These are phyloP conservation scores for Deroptyus accipitrinus DNA, from an alignment of 2,113 vertebrate species.

Conservation along the genomic window DNA sequence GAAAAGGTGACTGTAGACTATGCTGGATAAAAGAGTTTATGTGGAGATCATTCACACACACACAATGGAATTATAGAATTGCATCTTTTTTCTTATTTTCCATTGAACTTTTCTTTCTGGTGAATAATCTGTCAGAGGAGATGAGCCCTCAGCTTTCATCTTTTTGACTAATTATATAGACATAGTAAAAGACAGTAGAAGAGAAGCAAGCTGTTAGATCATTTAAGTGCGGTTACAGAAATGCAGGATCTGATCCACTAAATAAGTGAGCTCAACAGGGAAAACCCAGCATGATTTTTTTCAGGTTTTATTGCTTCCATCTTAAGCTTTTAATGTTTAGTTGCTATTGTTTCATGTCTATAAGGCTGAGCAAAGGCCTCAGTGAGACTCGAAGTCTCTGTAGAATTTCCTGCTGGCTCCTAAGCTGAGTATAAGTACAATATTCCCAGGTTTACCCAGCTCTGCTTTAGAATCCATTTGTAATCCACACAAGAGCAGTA, in stretches of 20 bases:
- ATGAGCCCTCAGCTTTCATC: background rate
- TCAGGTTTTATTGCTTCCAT: background rate
- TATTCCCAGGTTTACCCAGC: constrained; percentile 52
- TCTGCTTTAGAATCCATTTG: constrained; percentile 54
- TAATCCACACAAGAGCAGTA: constrained; percentile 70
- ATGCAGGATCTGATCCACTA: background rate
- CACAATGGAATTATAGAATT: background rate
- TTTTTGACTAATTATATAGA: background rate
- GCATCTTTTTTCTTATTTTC: background rate
- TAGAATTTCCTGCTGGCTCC: constrained; percentile 48
- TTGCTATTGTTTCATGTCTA: constrained; percentile 28
- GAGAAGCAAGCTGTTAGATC: background rate
- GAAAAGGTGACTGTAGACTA: background rate
- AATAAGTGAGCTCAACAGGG: background rate
- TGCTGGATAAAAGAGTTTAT: background rate
- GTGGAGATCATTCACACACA: background rate
- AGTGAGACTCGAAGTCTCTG: constrained; percentile 25
- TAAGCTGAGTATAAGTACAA: constrained; percentile 35
- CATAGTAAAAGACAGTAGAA: background rate
- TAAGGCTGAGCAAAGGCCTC: background rate
- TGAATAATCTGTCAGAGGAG: background rate
- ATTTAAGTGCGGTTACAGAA: background rate
- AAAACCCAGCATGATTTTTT: background rate
- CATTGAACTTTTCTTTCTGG: background rate
- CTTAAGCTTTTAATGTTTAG: constrained; percentile 32